Evolutionary conservation across 2,797 vertebrate genomes (phyloP), one percentile per base, ranked within the genome.

Genomic region (Lagodon rhomboides): DNA sequence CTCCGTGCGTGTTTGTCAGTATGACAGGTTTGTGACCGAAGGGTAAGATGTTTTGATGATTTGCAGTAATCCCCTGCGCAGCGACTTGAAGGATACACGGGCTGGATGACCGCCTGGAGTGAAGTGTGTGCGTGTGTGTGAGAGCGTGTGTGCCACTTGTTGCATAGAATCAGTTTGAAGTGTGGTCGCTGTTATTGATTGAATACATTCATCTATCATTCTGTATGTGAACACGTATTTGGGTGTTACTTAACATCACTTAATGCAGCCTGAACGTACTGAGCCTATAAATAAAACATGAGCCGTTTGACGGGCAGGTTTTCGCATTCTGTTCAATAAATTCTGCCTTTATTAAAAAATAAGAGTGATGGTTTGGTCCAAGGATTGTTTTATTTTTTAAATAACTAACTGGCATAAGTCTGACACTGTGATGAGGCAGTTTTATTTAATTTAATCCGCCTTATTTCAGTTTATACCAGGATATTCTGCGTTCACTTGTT

Each of bases 1-100:
- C 25, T 41, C n/a, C 25, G 43, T 16, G 44, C 12, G 12, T 43
- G 44, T 73, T 61, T 77, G 75, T 82, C 83, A 77, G 72, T 68
- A 89, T 89, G 88, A 73, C 81, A 90, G 85, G 79, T 88, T 77
- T 87, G 87, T 87, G 74, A 73, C 77, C n/a, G 18, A 5, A 56
- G 61, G 75, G 63, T 85, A 69, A 78, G 67, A 47, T 20, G 51
- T 66, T 79, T 65, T 30, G 53, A 22, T 44, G 4, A 11, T 27
- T 54, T 58, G 3, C 22, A 9, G 16, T 46, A 30, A 69, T 27
- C 23, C 17, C 18, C 30, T 38, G 66, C 22, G 73, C n/a, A 23
- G 47, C 5, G 46, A 44, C n/a, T 23, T 44, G 1, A 0, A 51
- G 53, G 1, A 51, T 22, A 16, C n/a, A 17, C 46, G 22, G 59